Evolutionary conservation across 2,113 vertebrate genomes (phyloP).

Genomic region (Jaculus jaculus): DNA sequence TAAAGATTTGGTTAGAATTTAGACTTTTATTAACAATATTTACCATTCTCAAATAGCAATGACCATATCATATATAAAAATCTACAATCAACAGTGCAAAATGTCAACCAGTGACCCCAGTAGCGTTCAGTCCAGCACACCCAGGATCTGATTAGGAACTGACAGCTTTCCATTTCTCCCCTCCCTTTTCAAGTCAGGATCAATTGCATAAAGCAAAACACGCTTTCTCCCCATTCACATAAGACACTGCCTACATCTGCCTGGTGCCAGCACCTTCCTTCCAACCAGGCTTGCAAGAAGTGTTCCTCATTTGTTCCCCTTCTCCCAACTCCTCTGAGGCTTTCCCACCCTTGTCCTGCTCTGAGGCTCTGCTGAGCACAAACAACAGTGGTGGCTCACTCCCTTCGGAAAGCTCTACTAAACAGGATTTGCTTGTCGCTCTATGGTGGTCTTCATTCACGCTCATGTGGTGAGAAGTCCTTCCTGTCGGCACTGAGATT

Average conservation of each 20-base stretch:
- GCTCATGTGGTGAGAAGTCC: neutral
- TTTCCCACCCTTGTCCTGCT: neutral
- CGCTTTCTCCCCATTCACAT: neutral
- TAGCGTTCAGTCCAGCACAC: neutral
- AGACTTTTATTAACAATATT: constrained; percentile 28
- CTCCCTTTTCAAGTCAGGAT: neutral
- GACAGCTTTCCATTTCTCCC: neutral
- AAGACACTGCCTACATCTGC: too few species aligned
- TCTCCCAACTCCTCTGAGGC: neutral
- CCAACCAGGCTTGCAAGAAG: neutral
- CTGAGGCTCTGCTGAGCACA: neutral
- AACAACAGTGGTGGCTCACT: neutral
- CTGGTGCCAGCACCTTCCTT: neutral
- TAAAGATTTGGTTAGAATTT: neutral
- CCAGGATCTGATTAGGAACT: neutral
- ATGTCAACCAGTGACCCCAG: neutral
- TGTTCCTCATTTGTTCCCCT: too few species aligned
- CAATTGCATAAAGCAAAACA: neutral
- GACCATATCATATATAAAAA: neutral
- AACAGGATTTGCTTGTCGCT: neutral
- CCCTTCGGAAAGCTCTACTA: neutral
- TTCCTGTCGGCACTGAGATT: neutral
- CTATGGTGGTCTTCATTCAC: neutral
- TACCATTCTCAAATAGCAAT: neutral
- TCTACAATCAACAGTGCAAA: neutral